Evolutionary conservation across 1,140 invertebrate species (phyloP), one percentile per base, ranked within the genome.

Genomic region (Meloidogyne chitwoodi): DNA sequence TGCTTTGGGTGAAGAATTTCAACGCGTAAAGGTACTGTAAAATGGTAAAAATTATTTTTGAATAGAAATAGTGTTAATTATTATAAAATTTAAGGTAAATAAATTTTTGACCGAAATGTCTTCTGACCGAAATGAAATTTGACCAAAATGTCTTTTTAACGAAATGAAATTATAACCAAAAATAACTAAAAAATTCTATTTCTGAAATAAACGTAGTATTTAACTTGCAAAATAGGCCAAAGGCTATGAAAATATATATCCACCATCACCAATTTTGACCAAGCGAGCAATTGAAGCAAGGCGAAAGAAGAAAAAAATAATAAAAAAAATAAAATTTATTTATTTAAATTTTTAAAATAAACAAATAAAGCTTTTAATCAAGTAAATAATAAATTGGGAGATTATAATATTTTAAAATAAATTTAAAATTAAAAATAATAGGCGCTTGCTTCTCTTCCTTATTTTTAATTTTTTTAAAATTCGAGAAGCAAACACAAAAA

Each of bases 1-100:
- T 81, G 79, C 65, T 83, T 83, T 26, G 84, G 84, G 31, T 80
- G 84, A 29, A 85, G 66, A 19, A 85, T 85, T 68, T 85, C 69
- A 2, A 85, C 83, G 0, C 78, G 77, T 6, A 83, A 44, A n/a
- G 75, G 68, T 26, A 77, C 77, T 78, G 26, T 16, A 77, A 38
- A 44, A 44, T 26, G 56, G 19, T 56, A 19, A 26, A n/a, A 44
- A 12, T 29, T 5, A 70, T 27, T 29, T 22, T 29, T 24, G 6
- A 67, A 67, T n/a, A n/a, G 34, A 67, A 67, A 67, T n/a, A n/a
- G n/a, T n/a, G n/a, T n/a, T n/a, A n/a, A n/a, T n/a, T n/a, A n/a
- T n/a, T n/a, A n/a, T n/a, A n/a, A n/a, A n/a, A n/a, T n/a, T n/a
- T n/a, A n/a, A n/a, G n/a, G n/a, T n/a, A n/a, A n/a, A n/a, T n/a